Conservation (phyloP, 2,888 invertebrate genomes). For the Gortyna flavago region DNA sequence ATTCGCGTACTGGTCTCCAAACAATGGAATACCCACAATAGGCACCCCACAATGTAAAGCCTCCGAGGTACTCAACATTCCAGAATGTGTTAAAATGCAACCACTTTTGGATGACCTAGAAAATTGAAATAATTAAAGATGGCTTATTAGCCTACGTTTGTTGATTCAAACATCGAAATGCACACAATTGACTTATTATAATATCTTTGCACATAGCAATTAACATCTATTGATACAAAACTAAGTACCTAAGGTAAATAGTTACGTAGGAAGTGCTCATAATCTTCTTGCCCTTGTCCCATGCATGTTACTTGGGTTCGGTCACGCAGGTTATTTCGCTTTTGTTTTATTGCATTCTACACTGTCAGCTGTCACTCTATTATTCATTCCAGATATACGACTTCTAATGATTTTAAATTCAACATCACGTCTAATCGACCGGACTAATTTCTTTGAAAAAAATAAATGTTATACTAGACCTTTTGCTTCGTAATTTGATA, state of each 20-base stretch:
- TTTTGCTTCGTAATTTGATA: too few species aligned
- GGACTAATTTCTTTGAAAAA: too few species aligned
- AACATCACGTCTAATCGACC: too few species aligned
- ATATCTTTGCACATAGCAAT: neutral
- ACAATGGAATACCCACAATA: constrained; percentile 86
- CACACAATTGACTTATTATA: neutral
- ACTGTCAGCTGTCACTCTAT: too few species aligned
- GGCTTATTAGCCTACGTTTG: neutral
- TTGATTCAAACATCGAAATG: too few species aligned
- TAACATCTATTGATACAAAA: neutral
- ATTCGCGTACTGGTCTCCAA: constrained; percentile 88
- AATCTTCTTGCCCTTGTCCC: neutral
- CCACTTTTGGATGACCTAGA: constrained; percentile 87
- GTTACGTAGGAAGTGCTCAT: neutral
- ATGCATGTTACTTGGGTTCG: too few species aligned
- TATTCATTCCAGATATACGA: too few species aligned
- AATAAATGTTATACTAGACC: too few species aligned
- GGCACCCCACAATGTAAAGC: constrained; percentile 83
- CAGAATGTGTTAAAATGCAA: constrained; percentile 84
- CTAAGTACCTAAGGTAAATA: neutral
- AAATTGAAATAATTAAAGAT: constrained; percentile 12
- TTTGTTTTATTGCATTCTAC: too few species aligned
- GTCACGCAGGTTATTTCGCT: too few species aligned
- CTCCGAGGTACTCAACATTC: constrained; percentile 74
- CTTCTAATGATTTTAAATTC: too few species aligned